These are phyloP conservation scores for Sapajus apella DNA, from an alignment of 2,113 vertebrate species.

Conservation along the genomic window DNA sequence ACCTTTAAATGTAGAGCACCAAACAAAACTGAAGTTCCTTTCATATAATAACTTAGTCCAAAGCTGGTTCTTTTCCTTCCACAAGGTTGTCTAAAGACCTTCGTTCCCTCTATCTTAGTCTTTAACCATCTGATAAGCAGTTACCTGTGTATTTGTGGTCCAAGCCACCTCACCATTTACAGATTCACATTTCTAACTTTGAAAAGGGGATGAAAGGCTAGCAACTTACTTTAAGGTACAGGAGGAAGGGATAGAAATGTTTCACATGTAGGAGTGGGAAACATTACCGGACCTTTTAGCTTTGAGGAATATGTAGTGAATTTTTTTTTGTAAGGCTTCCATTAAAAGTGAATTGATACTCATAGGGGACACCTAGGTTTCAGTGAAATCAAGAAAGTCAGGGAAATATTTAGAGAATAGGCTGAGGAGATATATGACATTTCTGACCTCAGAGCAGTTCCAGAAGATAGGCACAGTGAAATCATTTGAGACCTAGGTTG, in stretches of 20 bases:
- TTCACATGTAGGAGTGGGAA: neutral
- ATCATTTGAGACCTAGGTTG: neutral
- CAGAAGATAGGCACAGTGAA: neutral
- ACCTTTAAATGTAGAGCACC: neutral
- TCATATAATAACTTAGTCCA: neutral
- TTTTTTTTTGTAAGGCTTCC: neutral
- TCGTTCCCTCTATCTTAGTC: neutral
- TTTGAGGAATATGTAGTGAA: neutral
- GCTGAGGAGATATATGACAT: neutral
- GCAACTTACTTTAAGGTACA: neutral
- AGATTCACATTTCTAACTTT: neutral
- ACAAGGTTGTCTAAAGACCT: neutral
- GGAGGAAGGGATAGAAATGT: neutral
- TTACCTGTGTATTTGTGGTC: neutral
- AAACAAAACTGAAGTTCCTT: neutral
- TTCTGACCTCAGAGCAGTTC: slow-evolving; percentile 5
- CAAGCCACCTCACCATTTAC: neutral
- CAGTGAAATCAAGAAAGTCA: neutral
- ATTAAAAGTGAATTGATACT: neutral
- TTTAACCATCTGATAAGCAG: neutral
- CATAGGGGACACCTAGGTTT: neutral
- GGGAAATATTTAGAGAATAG: neutral
- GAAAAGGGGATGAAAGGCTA: neutral
- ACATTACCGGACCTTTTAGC: neutral
- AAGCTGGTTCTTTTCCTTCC: neutral